A percentile compares a stretch with the other conserved stretches of the same genome.
Evolutionary conservation across 1,140 invertebrate genomes (phyloP).

Genomic region (Eubasilissa regina): DNA sequence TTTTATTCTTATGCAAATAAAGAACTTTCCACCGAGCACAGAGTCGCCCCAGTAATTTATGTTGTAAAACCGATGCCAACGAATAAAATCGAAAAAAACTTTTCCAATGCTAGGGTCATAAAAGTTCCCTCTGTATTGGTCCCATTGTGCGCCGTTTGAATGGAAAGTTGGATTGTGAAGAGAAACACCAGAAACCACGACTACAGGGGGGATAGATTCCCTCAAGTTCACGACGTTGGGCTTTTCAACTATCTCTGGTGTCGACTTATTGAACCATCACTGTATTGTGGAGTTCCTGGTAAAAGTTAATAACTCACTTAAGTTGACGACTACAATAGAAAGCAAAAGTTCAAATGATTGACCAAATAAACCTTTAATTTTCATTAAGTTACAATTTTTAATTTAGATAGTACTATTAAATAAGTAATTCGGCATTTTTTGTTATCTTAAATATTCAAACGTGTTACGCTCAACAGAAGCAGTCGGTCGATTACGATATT

Average conservation of each 20-base stretch:
- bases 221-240: neutral
- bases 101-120: constrained; percentile 35
- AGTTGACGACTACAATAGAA: too few relatives aligned
- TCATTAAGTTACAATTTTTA: too few relatives aligned
- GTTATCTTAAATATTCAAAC: too few relatives aligned
- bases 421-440: too few relatives aligned
- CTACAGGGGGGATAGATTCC: neutral
- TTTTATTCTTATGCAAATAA: constrained; percentile 1
- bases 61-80: constrained; percentile 16
- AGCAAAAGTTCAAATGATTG: too few relatives aligned
- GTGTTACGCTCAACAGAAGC: too few relatives aligned
- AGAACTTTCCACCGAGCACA: neutral
- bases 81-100: constrained; percentile 26
- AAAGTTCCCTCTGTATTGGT: constrained; percentile 13
- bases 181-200: constrained; percentile 16
- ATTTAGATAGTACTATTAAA: too few relatives aligned
- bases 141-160: constrained; percentile 23
- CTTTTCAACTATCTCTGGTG: neutral
- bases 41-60: constrained; percentile 31
- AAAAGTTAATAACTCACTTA: too few relatives aligned
- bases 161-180: constrained; percentile 26
- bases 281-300: neutral
- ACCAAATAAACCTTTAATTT: too few relatives aligned
- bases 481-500: too few relatives aligned
- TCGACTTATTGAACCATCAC: neutral